Base-by-base conservation (phyloP, 1,140 invertebrate species). In the Drosophila kikkawai region DNA sequence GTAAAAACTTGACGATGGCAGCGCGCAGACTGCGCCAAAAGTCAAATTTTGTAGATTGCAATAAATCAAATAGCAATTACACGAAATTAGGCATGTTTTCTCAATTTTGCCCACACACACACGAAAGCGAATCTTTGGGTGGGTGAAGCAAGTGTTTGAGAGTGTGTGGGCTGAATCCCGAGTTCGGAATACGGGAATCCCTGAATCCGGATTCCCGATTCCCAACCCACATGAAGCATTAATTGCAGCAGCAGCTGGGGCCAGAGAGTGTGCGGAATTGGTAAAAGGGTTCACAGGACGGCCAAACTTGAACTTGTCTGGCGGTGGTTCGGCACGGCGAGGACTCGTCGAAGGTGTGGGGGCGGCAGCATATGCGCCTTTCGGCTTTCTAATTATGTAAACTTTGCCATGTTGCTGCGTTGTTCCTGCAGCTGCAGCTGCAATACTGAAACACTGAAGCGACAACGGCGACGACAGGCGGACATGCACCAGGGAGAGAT, bases 21-120 rank as follows among this genome's bases (percentile, higher is more conserved):
- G 44, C 60, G 44, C 60, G 80, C 71, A 82, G 81, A 85, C 85
- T 91, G 79, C 82, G 82, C 78, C 82, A 92, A 91, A 90, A 92
- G 91, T 92, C 87, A 92, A 90, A 92, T 86, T 91, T 90, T 80
- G 59, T 83, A 92, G 91, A 90, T 90, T 82, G 91, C 77, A 92
- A 92, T 92, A 92, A 92, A 92, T 92, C 91, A 92, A 92, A 92
- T 91, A 81, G 91, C 91, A 92, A 92, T 92, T 92, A 92, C 87
- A 92, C 79, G 87, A 92, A 92, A 92, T 92, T 92, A 92, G 91
- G 91, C 87, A 92, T 92, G 91, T 92, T 92, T 92, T 92, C 91
- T 90, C 86, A 91, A 90, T 86, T 90, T 82, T 57, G 53, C 79
- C 67, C 79, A 87, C 61, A 84, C 58, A 84, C 58, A 79, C 56